phyloP scores from a whole-genome alignment of 1,140 invertebrate species.

The Eueides isabella region DNA sequence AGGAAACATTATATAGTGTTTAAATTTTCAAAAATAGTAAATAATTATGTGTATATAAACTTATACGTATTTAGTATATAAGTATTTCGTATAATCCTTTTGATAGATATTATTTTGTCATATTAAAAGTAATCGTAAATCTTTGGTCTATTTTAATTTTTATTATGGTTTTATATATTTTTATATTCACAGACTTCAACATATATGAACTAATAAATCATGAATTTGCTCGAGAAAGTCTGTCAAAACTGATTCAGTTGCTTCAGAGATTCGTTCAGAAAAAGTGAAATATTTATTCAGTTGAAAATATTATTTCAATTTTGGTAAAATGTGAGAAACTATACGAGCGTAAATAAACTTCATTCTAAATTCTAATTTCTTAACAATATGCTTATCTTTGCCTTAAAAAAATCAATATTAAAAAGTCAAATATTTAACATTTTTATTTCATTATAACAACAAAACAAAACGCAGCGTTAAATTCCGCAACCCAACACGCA shows the following conservation, averaged over 20 bases:
- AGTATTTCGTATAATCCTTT: too few relatives aligned
- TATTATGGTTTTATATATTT: neutral
- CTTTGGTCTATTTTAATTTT: too few relatives aligned
- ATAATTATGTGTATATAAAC: too few relatives aligned
- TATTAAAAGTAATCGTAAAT: too few relatives aligned
- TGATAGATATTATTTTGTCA: too few relatives aligned
- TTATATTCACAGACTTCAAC: neutral
- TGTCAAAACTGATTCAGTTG: neutral
- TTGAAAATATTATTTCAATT: neutral
- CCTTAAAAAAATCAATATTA: neutral
- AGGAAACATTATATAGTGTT: too few relatives aligned
- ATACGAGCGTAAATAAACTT: neutral
- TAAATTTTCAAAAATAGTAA: too few relatives aligned
- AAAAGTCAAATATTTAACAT: too few relatives aligned
- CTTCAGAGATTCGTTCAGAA: neutral
- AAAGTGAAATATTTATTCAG: neutral
- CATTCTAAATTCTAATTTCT: neutral
- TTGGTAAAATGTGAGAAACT: neutral
- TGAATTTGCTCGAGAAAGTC: neutral
- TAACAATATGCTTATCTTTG: neutral
- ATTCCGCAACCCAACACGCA: too few relatives aligned
- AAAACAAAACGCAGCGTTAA: too few relatives aligned
- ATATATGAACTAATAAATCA: neutral
- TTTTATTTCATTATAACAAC: too few relatives aligned
- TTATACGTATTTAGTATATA: too few relatives aligned